Evolutionary conservation across 92 coral and sea anemone genomes (phyloP), one percentile per base, ranked within the genome.

Genomic region (Parazoanthus atlanticus): DNA sequence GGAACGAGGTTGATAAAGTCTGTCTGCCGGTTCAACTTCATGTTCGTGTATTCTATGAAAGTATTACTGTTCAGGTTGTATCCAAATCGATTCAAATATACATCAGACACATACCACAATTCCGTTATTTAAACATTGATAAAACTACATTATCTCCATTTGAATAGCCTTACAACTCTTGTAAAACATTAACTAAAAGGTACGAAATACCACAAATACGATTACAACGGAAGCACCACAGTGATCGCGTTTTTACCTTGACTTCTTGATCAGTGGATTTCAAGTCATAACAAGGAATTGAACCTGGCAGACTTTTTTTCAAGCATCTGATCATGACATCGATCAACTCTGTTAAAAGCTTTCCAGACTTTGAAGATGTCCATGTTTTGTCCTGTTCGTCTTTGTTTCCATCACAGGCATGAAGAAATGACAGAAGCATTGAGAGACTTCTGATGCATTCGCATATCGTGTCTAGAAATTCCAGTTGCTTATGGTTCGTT

Each of bases 391-490:
- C 61, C 15, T 82, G 61, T 40, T 46, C 77, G 47, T 82, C 34
- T n/a, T 5, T 28, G 36, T 26, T 40, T 6, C 36, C 64, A 34
- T 65, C 43, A 82, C 40, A 29, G 21, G 28, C 15, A 0, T 69
- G 40, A 41, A 82, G 86, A 23, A 82, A 82, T 43, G 86, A 67
- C 36, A 82, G 64, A 26, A 82, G 33, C 40, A 69, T 82, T 41
- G 78, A 82, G 1, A 82, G 19, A 69, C 47, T 67, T n/a, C 38
- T 67, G 25, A 82, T 69, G 66, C 86, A 82, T 9, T 69, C 61
- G n/a, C 72, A 67, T 66, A 82, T 41, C 5, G 77, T 67, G 36
- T 67, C 65, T 34, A 82, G n/a, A 65, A 2, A n/a, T 36, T 82
- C 76, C 17, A 82, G 36, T 10, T 38, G 25, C 73, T 32, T 80